Evolutionary conservation across 2,113 vertebrate genomes (phyloP).

Genomic region (Paradoxurus hermaphroditus): DNA sequence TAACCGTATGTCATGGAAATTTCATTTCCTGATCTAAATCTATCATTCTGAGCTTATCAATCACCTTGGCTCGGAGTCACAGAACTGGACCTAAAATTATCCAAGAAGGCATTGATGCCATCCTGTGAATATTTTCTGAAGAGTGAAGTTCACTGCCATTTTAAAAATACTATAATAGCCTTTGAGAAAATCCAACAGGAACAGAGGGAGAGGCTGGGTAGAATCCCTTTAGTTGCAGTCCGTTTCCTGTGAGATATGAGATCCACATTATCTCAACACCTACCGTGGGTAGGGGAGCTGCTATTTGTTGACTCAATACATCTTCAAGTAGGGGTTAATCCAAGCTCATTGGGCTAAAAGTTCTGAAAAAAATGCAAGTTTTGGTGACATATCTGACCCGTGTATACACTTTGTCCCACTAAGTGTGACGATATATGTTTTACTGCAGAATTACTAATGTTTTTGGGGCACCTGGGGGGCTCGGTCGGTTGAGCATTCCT

Average conservation of each 20-base stretch:
- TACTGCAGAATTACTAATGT: neutral
- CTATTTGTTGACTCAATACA: neutral
- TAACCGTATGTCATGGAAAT: conserved; percentile 53
- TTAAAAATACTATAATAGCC: neutral
- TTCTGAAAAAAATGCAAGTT: conserved; percentile 14
- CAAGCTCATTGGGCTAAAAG: neutral
- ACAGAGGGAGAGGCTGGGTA: neutral
- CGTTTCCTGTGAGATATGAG: neutral
- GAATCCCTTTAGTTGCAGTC: conserved; percentile 21
- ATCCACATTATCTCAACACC: neutral
- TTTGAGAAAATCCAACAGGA: conserved; percentile 12
- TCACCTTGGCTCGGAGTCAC: conserved; percentile 27
- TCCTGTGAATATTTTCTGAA: conserved; percentile 34
- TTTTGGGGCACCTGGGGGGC: too few relatives aligned
- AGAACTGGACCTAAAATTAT: conserved; percentile 62
- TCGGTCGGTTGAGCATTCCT: too few relatives aligned
- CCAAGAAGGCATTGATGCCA: neutral
- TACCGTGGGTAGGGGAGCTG: neutral
- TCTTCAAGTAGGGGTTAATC: neutral
- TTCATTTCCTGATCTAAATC: conserved; percentile 66
- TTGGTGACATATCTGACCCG: neutral
- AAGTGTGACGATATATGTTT: neutral
- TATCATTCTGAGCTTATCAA: conserved; percentile 60
- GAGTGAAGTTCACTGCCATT: conserved; percentile 13
- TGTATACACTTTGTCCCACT: neutral